Evolutionary conservation across 2,113 vertebrate species (phyloP), one percentile per base, ranked within the genome.

Genomic region (Scophthalmus maximus): DNA sequence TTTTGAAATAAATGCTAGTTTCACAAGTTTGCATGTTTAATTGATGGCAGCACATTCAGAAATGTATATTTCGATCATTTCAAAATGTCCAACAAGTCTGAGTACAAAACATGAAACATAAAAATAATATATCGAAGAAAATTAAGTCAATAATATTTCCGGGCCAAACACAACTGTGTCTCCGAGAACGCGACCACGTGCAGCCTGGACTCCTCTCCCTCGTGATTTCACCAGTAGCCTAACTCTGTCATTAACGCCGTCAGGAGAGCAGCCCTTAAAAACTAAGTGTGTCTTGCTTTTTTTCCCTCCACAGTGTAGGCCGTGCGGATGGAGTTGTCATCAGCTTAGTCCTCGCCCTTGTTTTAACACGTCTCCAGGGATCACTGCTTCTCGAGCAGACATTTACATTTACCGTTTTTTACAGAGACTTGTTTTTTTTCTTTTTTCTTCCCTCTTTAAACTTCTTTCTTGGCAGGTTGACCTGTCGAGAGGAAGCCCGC

Each of bases 311-410:
- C 23, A n/a, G 60, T 42, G 67, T 36, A 20, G 44, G 63, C 64
- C 17, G 50, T 73, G 74, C 63, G 69, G 83, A 91, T 68, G 73
- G 69, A 73, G 79, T 84, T 93, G 89, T 92, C 89, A 88, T 91
- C 92, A 79, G 87, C 85, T 89, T 80, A 80, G 75, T 89, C 85
- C 82, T 90, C 82, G 22, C 82, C 83, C 82, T 84, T 89, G 84
- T 92, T 90, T 88, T 83, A 89, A 90, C 89, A 83, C 71, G 75
- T 87, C 89, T 91, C 86, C 49, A 50, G 87, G 86, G 88, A 85
- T 76, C 66, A 46, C 62, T 79, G 81, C 73, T 81, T 84, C 65
- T 78, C 73, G 74, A 78, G 79, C 86, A 84, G 79, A 87, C 78
- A 86, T 90, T 90, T 90, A 89, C 88, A 87, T 87, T 77, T 66